Evolutionary conservation across 2,888 invertebrate genomes (phyloP).

Genomic region (Drosophila neotestacea): DNA sequence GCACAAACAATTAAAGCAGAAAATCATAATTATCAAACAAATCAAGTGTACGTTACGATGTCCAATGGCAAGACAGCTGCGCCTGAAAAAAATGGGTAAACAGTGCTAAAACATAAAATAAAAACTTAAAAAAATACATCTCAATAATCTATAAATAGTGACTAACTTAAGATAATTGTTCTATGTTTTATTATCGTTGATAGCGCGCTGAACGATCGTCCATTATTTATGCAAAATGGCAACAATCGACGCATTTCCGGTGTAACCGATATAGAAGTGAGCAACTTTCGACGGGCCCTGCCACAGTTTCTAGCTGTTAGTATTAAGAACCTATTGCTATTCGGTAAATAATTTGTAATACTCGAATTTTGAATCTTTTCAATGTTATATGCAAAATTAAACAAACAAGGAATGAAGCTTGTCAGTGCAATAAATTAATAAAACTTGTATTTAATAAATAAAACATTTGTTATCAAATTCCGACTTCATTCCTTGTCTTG

Average conservation of each 20-base stretch:
- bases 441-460: too few species aligned
- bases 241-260: constrained; percentile 62
- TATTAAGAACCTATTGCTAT: constrained; percentile 91
- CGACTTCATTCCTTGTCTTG: constrained; percentile 37
- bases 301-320: constrained; percentile 92
- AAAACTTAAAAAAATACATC: neutral
- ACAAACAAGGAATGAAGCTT: constrained; percentile 40
- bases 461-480: neutral
- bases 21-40: constrained; percentile 15
- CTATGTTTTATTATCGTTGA: constrained; percentile 15
- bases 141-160: too few species aligned
- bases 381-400: constrained; percentile 3
- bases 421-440: neutral
- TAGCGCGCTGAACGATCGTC: constrained; percentile 82
- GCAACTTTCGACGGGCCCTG: constrained; percentile 87
- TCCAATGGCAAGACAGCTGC: constrained; percentile 61
- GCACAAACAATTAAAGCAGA: constrained; percentile 14
- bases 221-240: constrained; percentile 83
- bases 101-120: neutral
- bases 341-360: constrained; percentile 86
- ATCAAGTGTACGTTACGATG: constrained; percentile 60
- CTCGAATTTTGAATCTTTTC: constrained; percentile 13
- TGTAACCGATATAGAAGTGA: constrained; percentile 75
- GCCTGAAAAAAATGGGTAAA: constrained; percentile 72
- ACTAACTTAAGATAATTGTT: constrained; percentile 3